Evolutionary conservation across 1,140 invertebrate genomes (phyloP).

Genomic region (Apis laboriosa): DNA sequence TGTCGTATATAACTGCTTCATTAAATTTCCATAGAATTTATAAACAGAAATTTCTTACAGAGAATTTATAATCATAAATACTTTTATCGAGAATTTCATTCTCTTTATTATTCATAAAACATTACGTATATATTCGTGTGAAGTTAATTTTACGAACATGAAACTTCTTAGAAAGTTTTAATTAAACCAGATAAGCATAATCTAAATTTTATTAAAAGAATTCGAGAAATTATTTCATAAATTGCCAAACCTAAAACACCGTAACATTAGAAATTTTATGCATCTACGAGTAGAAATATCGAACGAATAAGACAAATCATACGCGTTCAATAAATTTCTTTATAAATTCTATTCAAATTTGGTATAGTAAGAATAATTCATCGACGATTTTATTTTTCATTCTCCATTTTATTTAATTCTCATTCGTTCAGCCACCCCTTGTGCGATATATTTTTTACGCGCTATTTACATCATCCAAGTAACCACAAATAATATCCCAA

Average conservation of each 20-base stretch:
- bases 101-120: not conserved
- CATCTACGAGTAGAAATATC: not conserved
- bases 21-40: not conserved
- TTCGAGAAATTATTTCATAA: constrained; percentile 1
- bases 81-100: not conserved
- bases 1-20: not conserved
- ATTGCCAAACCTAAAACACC: not conserved
- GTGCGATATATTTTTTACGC: not conserved
- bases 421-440: not conserved
- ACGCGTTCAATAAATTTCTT: too few relatives aligned
- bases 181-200: not conserved
- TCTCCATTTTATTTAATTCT: not conserved
- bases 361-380: too few relatives aligned
- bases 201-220: not conserved
- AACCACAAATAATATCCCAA: not conserved
- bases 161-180: not conserved
- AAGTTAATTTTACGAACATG: not conserved
- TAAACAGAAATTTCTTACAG: too few relatives aligned
- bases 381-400: too few relatives aligned
- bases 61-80: too few relatives aligned
- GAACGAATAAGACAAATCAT: not conserved
- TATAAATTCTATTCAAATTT: too few relatives aligned
- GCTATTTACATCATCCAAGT: not conserved
- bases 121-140: not conserved
- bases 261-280: not conserved